Base-by-base conservation (phyloP, 2,888 invertebrate species). In the Ophion costatus region DNA sequence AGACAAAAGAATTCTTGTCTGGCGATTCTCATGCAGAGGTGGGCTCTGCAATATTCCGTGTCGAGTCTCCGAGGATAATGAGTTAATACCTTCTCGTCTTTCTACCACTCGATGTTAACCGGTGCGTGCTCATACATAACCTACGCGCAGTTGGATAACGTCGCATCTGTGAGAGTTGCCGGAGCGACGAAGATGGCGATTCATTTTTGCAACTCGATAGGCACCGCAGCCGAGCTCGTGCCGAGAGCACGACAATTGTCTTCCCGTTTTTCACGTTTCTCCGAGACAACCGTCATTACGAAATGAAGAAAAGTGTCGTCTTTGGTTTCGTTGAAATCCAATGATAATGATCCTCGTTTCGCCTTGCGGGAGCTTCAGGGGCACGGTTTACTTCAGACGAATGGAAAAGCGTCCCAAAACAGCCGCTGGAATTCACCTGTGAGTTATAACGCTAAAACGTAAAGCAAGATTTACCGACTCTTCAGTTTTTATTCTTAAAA, bases 131-230 rank as follows among this genome's bases (percentile, higher is more conserved):
- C 57, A 71, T 42, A 76, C 59, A 61, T 57, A 75, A 63, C 38
- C 24, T 69, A 69, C 69, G 29, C 22, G 77, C 77, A 81, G 74
- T 84, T 77, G 64, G 63, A 74, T 70, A 77, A 70, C 59, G 66
- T 57, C 57, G 17, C 57, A 69, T 69, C 64, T 57, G 29, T 63
- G 17, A 61, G 22, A 75, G 69, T 56, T 11, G 29, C 61, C 5
- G 24, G 11, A 61, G 61, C 2, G n/a, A 24, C n/a, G 61, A 59
- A 64, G 42, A 66, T 20, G 66, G 57, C 14, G 45, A 45, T 45
- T 45, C 11, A 45, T 45, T 45, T 45, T 45, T 45, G 3, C 45
- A 17, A 51, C 17, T 51, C 51, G 17, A 51, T 51, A 51, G 17
- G 51, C 51, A 51, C 51, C 51, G 11, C 51, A 1, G 14, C 45